Conservation (phyloP, 2,888 invertebrate genomes). For the Teleogryllus oceanicus region DNA sequence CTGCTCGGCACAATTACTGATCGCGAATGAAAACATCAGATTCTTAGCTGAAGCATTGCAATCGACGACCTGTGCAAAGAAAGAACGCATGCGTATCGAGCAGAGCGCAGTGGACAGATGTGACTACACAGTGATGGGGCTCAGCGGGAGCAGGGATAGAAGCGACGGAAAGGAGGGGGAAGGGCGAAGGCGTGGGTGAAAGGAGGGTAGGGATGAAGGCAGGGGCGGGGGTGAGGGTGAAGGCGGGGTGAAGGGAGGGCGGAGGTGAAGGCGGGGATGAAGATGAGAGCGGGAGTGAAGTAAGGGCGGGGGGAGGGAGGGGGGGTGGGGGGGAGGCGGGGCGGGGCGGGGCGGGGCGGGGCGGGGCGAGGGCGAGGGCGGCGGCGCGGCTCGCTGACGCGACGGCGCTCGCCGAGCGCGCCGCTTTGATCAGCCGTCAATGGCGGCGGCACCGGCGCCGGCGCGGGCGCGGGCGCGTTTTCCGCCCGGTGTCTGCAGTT, state of each 20-base stretch:
- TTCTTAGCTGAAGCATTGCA: too few relatives aligned
- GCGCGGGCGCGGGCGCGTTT: not conserved
- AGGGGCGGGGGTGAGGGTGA: not conserved
- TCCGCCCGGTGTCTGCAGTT: not conserved
- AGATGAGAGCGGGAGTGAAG: not conserved
- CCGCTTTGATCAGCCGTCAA: slow-evolving; percentile 12
- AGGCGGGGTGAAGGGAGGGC: too few relatives aligned
- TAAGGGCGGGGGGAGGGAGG: not conserved
- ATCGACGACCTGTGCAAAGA: not conserved
- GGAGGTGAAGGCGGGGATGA: not conserved
- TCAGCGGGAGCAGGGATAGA: not conserved
- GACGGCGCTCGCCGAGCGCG: not conserved
- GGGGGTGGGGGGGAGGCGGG: too few relatives aligned
- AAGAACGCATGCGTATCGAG: not conserved
- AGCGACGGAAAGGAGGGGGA: too few relatives aligned
- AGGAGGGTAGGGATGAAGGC: not conserved
- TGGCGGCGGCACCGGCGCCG: not conserved
- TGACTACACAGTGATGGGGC: not conserved
- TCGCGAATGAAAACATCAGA: too few relatives aligned
- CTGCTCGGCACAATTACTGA: too few relatives aligned
- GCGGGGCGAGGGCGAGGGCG: not conserved
- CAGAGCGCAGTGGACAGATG: not conserved
- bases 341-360: not conserved
- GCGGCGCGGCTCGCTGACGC: not conserved
- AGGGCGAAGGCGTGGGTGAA: too few relatives aligned